Evolutionary conservation across 1,140 invertebrate genomes (phyloP).

Genomic region (Neodiprion virginianus): DNA sequence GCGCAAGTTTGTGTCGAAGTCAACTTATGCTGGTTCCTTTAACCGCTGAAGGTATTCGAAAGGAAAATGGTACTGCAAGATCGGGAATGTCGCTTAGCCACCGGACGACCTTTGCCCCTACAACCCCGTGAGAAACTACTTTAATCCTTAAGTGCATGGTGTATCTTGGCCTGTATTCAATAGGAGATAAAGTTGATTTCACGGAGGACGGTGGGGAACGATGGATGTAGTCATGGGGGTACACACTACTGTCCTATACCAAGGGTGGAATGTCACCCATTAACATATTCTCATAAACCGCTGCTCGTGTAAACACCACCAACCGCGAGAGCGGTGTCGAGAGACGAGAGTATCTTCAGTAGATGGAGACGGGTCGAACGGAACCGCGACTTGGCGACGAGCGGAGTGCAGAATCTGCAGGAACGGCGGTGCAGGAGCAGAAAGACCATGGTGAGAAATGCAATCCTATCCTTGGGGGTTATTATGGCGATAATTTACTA

Average conservation of each 20-base stretch:
- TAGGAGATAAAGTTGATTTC: not conserved
- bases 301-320: conserved; percentile 45
- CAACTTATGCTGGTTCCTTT: too few relatives aligned
- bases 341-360: not conserved
- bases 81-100: too few relatives aligned
- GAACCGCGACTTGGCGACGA: conserved; percentile 22
- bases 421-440: conserved; percentile 15
- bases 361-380: conserved; percentile 25
- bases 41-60: too few relatives aligned
- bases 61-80: too few relatives aligned
- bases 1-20: too few relatives aligned
- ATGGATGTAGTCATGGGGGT: too few relatives aligned
- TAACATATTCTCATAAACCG: conserved; percentile 52
- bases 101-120: not conserved
- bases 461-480: conserved; percentile 52
- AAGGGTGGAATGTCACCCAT: conserved; percentile 53
- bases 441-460: conserved; percentile 46
- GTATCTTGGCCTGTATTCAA: not conserved
- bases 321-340: conserved; percentile 18
- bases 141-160: not conserved
- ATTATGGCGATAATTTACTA: conserved; percentile 56
- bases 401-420: conserved; percentile 12
- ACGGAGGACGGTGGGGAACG: not conserved
- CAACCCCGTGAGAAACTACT: not conserved
- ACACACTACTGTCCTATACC: not conserved